These are phyloP conservation scores for Drosophila ohnishii DNA, from an alignment of 1,140 invertebrate species.

Conservation along the genomic window DNA sequence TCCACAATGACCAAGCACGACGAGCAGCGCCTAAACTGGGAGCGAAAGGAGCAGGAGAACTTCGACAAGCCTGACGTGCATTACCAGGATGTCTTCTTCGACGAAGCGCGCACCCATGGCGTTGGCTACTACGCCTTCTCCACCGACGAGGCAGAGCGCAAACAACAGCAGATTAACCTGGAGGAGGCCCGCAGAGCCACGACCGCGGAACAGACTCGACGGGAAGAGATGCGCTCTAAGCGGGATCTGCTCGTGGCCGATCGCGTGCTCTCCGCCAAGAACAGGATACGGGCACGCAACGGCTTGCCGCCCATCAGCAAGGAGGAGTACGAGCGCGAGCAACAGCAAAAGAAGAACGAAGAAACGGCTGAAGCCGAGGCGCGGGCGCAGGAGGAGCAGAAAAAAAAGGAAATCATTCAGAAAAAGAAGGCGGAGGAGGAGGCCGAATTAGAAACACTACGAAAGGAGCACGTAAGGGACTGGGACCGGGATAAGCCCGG, in stretches of 20 bases:
- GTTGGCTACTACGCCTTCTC: constrained; percentile 95
- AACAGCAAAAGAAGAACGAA: constrained; percentile 60
- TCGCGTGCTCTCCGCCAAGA: constrained; percentile 90
- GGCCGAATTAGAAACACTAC: constrained; percentile 83
- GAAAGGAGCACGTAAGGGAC: constrained; percentile 86
- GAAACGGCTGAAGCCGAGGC: constrained; percentile 84
- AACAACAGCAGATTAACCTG: constrained; percentile 90
- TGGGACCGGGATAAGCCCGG: constrained; percentile 87
- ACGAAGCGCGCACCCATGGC: constrained; percentile 94
- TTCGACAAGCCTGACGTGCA: constrained; percentile 88
- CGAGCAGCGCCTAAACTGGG: constrained; percentile 86
- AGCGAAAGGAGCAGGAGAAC: constrained; percentile 86
- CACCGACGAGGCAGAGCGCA: constrained; percentile 90
- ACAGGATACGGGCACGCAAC: constrained; percentile 89
- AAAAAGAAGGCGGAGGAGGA: constrained; percentile 67
- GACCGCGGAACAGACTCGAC: constrained; percentile 86
- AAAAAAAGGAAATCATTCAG: constrained; percentile 82
- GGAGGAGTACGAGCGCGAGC: constrained; percentile 60
- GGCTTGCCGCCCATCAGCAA: constrained; percentile 86
- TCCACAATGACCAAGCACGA: constrained; percentile 83
- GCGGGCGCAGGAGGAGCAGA: constrained; percentile 82
- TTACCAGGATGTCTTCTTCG: constrained; percentile 94
- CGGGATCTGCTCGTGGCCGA: constrained; percentile 89
- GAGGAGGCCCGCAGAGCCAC: constrained; percentile 89
- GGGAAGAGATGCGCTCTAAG: constrained; percentile 86